Percentiles rank a stretch among this genome's conserved stretches.
Evolutionary conservation across 2,888 invertebrate species (phyloP).

Genomic region (Pachydiplax longipennis): DNA sequence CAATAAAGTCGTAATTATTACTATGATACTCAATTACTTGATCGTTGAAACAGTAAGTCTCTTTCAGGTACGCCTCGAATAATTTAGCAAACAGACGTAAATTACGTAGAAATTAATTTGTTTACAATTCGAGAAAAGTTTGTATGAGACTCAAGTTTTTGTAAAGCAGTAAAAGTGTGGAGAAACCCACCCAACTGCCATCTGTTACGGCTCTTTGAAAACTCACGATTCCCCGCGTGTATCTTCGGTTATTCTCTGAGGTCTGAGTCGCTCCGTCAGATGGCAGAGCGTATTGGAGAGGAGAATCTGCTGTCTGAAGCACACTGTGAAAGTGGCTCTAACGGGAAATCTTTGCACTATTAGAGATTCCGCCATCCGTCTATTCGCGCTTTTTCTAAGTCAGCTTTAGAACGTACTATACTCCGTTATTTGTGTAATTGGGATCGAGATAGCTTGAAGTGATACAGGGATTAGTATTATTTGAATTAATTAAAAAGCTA

Average conservation of each 20-base stretch:
- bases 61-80: too few species aligned
- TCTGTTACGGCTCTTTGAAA: slow-evolving; percentile 26
- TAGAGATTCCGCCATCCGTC: neutral
- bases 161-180: neutral
- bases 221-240: neutral
- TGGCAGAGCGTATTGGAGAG: neutral
- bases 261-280: neutral
- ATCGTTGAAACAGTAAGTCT: neutral
- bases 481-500: too few species aligned
- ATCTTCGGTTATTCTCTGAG: neutral
- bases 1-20: too few species aligned
- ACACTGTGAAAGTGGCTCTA: neutral
- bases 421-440: too few species aligned
- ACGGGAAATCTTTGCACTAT: neutral
- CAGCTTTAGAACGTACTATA: too few species aligned
- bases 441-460: too few species aligned
- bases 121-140: neutral
- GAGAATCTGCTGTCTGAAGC: neutral
- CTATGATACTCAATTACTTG: neutral
- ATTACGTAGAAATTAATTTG: neutral
- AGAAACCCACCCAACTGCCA: neutral
- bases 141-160: neutral
- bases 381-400: neutral
- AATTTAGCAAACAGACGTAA: neutral
- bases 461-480: too few species aligned